phyloP scores from a whole-genome alignment of 2,113 vertebrate genomes.

The Pongo pygmaeus region DNA sequence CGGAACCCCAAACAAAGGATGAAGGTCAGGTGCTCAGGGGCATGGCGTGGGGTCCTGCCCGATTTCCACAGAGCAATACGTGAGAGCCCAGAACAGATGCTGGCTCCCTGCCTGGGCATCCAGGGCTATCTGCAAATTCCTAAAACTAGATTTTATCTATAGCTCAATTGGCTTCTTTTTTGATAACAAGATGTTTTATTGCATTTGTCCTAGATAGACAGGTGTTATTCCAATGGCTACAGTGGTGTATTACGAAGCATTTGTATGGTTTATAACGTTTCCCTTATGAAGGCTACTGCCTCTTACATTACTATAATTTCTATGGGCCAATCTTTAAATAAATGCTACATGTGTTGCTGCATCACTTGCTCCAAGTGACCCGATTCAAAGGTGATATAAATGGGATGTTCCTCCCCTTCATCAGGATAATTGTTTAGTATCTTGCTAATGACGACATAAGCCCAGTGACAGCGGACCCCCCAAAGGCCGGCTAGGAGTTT shows the following conservation, averaged over 20 bases:
- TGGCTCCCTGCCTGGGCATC: not conserved
- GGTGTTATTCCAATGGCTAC: fast-evolving
- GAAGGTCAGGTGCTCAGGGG: not conserved
- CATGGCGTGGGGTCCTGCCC: fast-evolving
- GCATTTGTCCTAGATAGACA: not conserved
- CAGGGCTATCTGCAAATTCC: not conserved
- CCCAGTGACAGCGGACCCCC: not conserved
- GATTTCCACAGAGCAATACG: fast-evolving
- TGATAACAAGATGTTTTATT: not conserved
- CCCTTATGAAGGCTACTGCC: not conserved
- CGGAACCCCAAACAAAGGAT: fast-evolving
- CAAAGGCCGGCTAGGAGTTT: not conserved
- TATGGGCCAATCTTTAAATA: not conserved
- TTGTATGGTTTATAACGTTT: not conserved
- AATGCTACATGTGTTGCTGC: not conserved
- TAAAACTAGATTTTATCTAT: not conserved
- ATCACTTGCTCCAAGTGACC: not conserved
- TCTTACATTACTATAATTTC: not conserved
- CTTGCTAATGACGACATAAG: not conserved
- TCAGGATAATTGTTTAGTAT: not conserved
- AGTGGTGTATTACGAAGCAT: not conserved
- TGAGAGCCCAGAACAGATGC: not conserved
- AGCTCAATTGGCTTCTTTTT: not conserved
- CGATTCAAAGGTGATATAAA: not conserved
- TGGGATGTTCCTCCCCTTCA: not conserved